Evolutionary conservation across 1,140 invertebrate species (phyloP).

Genomic region (Heliconius hermathena): DNA sequence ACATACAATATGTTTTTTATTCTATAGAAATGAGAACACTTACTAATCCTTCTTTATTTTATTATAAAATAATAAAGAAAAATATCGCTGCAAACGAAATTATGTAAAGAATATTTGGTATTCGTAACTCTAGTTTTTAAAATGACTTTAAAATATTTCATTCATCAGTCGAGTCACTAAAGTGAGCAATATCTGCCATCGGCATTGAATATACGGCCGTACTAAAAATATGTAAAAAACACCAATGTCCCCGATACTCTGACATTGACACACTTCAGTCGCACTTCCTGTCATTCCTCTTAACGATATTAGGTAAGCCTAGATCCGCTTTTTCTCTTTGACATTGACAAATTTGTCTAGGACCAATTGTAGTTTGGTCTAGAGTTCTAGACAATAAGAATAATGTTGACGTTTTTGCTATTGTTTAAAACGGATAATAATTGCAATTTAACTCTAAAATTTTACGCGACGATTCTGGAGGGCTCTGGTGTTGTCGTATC

Average conservation of each 20-base stretch:
- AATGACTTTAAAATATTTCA: conserved; percentile 23
- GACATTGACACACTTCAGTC: conserved; percentile 72
- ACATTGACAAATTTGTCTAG: neutral
- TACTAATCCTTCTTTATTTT: no score
- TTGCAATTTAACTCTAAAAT: no score
- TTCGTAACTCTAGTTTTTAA: neutral
- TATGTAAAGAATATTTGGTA: neutral
- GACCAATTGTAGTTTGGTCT: neutral
- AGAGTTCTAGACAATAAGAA: neutral
- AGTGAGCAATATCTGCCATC: conserved; percentile 28
- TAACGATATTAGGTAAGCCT: conserved; percentile 24
- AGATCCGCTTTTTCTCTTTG: conserved; percentile 6
- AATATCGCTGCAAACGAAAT: neutral
- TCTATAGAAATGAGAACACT: no score
- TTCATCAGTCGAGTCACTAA: conserved; percentile 20
- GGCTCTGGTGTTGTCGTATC: no score
- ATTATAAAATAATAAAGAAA: no score
- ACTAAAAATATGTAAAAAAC: conserved; percentile 55
- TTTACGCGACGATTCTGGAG: no score
- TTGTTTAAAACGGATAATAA: no score
- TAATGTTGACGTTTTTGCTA: no score
- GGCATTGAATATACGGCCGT: conserved; percentile 49
- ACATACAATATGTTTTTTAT: no score
- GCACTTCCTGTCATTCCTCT: conserved; percentile 56
- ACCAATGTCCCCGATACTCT: conserved; percentile 53